Evolutionary conservation across 1,140 invertebrate genomes (phyloP).

Genomic region (Helicorthomorpha holstii): DNA sequence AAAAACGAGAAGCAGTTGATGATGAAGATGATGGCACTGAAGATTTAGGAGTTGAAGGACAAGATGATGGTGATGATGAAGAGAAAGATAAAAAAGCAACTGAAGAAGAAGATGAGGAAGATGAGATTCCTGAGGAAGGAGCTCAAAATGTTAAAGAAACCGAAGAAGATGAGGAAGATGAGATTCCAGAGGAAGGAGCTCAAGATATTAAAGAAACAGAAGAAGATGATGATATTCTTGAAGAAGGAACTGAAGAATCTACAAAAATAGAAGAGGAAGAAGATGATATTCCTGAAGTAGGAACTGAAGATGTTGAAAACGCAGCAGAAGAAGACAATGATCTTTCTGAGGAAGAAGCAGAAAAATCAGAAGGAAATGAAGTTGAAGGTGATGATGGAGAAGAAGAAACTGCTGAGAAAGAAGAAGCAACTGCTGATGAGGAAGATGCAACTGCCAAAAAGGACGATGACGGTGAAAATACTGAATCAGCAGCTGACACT

Average conservation of each 20-base stretch:
- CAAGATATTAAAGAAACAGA: conserved; percentile 3
- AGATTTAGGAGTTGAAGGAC: conserved; percentile 7
- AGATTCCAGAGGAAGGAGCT: conserved; percentile 10
- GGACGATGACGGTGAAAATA: too few species aligned
- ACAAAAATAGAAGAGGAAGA: conserved; percentile 7
- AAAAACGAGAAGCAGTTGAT: conserved; percentile 10
- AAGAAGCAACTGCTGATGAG: not conserved
- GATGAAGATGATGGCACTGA: conserved; percentile 1
- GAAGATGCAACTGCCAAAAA: not conserved
- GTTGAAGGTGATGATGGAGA: conserved; percentile 5
- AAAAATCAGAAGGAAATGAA: conserved; percentile 18
- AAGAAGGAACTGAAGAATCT: conserved; percentile 7
- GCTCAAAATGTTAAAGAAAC: conserved; percentile 6
- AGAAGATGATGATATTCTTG: conserved; percentile 7
- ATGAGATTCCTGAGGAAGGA: conserved; percentile 8
- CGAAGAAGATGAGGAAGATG: conserved; percentile 1
- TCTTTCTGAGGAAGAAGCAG: conserved; percentile 6
- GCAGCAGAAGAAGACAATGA: not conserved
- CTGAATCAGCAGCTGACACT: too few species aligned
- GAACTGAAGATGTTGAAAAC: not conserved
- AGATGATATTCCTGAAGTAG: not conserved
- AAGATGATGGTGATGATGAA: conserved; percentile 7
- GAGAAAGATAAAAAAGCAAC: not conserved
- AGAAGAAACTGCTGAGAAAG: conserved; percentile 13
- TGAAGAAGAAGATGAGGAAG: conserved; percentile 5